phyloP scores from a whole-genome alignment of 2,888 invertebrate genomes.

The Serrognathus titanus region DNA sequence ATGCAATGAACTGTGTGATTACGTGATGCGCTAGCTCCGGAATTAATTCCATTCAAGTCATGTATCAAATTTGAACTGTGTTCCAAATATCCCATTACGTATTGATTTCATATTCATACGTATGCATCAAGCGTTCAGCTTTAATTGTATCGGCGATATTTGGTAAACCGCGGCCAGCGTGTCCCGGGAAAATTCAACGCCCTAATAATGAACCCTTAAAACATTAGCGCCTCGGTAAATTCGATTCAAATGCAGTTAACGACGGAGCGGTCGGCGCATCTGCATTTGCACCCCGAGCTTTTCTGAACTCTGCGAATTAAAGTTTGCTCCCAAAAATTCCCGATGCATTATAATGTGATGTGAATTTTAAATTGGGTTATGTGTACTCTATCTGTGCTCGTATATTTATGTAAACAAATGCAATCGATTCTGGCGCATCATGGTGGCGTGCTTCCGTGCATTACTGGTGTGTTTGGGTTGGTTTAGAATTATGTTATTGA shows the following conservation, averaged over 20 bases:
- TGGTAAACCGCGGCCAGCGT: not conserved
- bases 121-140: not conserved
- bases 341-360: conserved; percentile 10
- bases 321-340: not conserved
- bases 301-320: conserved; percentile 9
- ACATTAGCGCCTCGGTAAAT: not conserved
- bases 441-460: too few relatives aligned
- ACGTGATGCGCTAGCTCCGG: too few relatives aligned
- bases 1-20: too few relatives aligned
- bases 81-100: not conserved
- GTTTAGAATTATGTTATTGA: too few relatives aligned
- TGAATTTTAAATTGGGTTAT: conserved; percentile 6
- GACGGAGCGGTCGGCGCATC: not conserved
- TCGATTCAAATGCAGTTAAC: not conserved
- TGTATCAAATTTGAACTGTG: not conserved
- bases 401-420: too few relatives aligned
- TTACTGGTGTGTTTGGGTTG: too few relatives aligned
- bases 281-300: too few relatives aligned
- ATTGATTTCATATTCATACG: not conserved
- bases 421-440: too few relatives aligned
- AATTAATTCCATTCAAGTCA: too few relatives aligned
- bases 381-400: not conserved
- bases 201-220: not conserved
- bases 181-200: not conserved
- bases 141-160: conserved; percentile 1